These are phyloP conservation scores for Hedychridium roseum DNA, from an alignment of 2,888 invertebrate species.

Conservation along the genomic window DNA sequence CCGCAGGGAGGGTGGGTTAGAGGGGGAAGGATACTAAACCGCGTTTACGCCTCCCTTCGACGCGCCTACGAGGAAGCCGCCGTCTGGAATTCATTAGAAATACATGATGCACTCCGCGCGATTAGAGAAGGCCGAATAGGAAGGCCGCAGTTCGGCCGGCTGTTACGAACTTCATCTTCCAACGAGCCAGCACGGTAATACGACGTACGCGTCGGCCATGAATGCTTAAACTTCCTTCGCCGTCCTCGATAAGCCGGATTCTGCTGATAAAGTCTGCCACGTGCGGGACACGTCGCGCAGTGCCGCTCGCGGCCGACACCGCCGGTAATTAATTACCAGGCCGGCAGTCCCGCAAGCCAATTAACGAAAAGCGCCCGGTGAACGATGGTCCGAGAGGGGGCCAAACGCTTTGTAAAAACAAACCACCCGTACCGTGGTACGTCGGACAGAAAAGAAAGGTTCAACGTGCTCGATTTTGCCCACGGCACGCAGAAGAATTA, in stretches of 20 bases:
- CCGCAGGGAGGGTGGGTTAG: too few relatives aligned
- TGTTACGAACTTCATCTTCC: too few relatives aligned
- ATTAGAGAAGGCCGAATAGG: conserved; percentile 31
- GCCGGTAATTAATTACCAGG: conserved; percentile 32
- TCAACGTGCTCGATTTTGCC: too few relatives aligned
- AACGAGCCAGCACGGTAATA: conserved; percentile 14
- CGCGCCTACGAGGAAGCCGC: not conserved
- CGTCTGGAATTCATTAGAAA: conserved; percentile 37
- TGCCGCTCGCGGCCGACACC: conserved; percentile 22
- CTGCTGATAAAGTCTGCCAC: conserved; percentile 23
- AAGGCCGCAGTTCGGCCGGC: conserved; percentile 11
- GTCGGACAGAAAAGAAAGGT: too few relatives aligned
- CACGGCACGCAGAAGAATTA: too few relatives aligned
- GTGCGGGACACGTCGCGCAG: conserved; percentile 19
- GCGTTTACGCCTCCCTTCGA: not conserved
- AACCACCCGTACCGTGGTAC: too few relatives aligned
- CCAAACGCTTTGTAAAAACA: too few relatives aligned
- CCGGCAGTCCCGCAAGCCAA: conserved; percentile 25
- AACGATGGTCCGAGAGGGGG: too few relatives aligned
- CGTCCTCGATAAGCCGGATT: conserved; percentile 15
- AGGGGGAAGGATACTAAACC: too few relatives aligned
- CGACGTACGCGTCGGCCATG: conserved; percentile 8
- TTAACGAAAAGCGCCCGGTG: conserved; percentile 32
- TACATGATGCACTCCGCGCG: conserved; percentile 44
- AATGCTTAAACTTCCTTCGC: conserved; percentile 16